These are phyloP conservation scores for Peucedramus taeniatus DNA, from an alignment of 2,113 vertebrate species.

Conservation along the genomic window DNA sequence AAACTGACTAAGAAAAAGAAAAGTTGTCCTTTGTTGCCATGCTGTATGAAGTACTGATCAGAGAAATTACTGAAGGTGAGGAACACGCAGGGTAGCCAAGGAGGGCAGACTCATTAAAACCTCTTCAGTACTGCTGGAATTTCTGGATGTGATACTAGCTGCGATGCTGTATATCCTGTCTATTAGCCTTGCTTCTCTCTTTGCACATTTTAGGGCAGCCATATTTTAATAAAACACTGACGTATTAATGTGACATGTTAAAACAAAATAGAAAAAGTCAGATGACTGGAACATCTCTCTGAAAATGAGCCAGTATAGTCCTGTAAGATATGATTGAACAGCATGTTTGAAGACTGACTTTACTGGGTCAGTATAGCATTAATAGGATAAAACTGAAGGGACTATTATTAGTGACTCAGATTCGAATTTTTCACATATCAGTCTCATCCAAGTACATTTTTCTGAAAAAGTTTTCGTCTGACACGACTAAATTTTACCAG, in stretches of 20 bases:
- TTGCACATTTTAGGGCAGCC: neutral
- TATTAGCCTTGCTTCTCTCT: neutral
- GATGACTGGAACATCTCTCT: neutral
- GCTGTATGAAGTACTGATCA: neutral
- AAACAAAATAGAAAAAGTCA: neutral
- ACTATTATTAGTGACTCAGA: neutral
- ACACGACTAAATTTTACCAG: neutral
- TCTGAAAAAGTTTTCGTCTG: neutral
- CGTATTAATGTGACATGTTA: neutral
- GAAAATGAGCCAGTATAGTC: neutral
- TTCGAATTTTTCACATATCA: neutral
- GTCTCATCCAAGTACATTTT: neutral
- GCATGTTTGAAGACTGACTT: neutral
- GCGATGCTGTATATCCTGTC: neutral
- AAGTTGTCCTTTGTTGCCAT: neutral
- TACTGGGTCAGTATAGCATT: neutral
- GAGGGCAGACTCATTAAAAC: neutral
- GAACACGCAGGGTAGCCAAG: neutral
- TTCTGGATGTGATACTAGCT: neutral
- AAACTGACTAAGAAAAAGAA: neutral
- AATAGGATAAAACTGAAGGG: neutral
- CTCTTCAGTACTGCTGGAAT: neutral
- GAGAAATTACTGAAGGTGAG: neutral
- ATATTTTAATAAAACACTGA: neutral
- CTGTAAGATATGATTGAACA: neutral